phyloP scores from a whole-genome alignment of 2,113 vertebrate species.

The Zingel zingel region DNA sequence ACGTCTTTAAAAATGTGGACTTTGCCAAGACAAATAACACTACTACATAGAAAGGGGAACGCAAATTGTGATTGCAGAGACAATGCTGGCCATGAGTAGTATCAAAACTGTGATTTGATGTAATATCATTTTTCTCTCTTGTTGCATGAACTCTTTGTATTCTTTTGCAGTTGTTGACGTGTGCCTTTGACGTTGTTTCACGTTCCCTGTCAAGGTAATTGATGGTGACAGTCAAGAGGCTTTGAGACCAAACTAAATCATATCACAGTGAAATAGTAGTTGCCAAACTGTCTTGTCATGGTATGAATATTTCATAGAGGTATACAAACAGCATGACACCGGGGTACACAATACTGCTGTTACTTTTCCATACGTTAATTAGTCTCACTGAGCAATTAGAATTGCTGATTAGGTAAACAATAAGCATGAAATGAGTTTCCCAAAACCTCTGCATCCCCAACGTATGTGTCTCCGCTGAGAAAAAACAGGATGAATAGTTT shows the following conservation, averaged over 20 bases:
- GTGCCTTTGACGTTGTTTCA: constrained; percentile 43
- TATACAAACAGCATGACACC: constrained; percentile 65
- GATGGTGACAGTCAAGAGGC: constrained; percentile 57
- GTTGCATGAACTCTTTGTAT: constrained; percentile 6
- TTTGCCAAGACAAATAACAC: no score
- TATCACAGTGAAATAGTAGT: constrained; percentile 33
- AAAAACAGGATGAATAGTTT: constrained; percentile 43
- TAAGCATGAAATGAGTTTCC: constrained; percentile 69
- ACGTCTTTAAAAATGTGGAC: no score
- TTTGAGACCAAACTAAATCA: constrained; percentile 57
- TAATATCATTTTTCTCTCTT: neutral
- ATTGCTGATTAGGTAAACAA: constrained; percentile 74
- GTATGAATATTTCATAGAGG: constrained; percentile 70
- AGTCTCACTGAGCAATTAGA: constrained; percentile 65
- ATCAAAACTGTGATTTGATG: neutral
- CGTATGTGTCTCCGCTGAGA: constrained; percentile 49
- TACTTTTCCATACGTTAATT: constrained; percentile 65
- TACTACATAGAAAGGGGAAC: neutral
- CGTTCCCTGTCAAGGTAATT: constrained; percentile 52
- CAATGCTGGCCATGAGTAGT: neutral
- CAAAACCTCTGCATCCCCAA: constrained; percentile 58
- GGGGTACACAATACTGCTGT: constrained; percentile 41
- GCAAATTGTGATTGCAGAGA: neutral
- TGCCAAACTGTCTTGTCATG: constrained; percentile 61
- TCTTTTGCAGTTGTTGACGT: constrained; percentile 27